A percentile compares a stretch with the other conserved stretches of the same genome.
Conservation (phyloP, 2,797 vertebrate genomes). For the Borostomias antarcticus region DNA sequence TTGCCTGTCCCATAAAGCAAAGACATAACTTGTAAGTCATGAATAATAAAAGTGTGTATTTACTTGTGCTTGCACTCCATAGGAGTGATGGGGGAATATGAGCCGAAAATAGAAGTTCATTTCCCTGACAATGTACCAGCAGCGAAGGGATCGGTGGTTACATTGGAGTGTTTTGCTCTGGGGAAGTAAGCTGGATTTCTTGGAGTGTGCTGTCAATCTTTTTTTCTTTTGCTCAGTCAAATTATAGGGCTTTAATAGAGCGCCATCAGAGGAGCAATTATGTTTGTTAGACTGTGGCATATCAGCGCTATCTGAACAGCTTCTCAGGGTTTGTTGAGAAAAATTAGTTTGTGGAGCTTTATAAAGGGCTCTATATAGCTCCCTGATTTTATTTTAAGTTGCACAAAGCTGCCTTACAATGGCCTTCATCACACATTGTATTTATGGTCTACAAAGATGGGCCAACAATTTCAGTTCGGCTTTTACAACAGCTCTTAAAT, state of each 20-base stretch:
- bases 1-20: slow-evolving; percentile 56
- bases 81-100: slow-evolving; percentile 98
- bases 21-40: slow-evolving; percentile 63
- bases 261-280: slow-evolving; percentile 51
- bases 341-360: too few relatives aligned
- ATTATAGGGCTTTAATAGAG: slow-evolving; percentile 39
- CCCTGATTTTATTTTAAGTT: not conserved
- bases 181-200: slow-evolving; percentile 90
- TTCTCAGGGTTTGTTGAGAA: too few relatives aligned
- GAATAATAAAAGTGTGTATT: slow-evolving; percentile 66
- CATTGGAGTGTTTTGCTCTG: slow-evolving; percentile 92
- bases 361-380: too few relatives aligned
- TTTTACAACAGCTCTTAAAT: not conserved
- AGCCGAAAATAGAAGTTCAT: slow-evolving; percentile 99
- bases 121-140: slow-evolving; percentile 92
- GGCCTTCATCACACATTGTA: not conserved
- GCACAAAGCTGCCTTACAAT: not conserved
- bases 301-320: slow-evolving; percentile 34
- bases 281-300: slow-evolving; percentile 47
- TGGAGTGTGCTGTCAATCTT: slow-evolving; percentile 65
- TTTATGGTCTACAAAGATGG: too few relatives aligned
- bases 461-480: not conserved
- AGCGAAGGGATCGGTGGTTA: slow-evolving; percentile 92
- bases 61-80: slow-evolving; percentile 56
- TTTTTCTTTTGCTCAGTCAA: slow-evolving; percentile 47